phyloP scores from a whole-genome alignment of 2,888 invertebrate species.

The Drosophila koepferae region DNA sequence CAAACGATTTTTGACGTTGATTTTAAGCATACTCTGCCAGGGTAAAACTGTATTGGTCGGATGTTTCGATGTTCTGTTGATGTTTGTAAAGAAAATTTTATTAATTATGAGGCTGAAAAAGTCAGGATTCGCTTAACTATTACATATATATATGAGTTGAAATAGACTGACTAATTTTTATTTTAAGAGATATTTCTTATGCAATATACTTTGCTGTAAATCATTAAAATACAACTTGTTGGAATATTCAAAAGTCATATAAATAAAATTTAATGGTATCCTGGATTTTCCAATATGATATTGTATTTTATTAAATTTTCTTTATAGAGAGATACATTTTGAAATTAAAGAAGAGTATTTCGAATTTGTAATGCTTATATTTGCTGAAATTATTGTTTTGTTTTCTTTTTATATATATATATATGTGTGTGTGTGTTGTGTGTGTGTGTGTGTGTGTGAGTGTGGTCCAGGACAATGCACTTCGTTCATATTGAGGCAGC shows the following conservation, averaged over 20 bases:
- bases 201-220: too few species aligned
- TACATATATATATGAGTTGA: neutral
- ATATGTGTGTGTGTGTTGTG: too few species aligned
- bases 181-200: too few species aligned
- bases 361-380: neutral
- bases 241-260: too few species aligned
- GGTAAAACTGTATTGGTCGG: neutral
- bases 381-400: conserved; percentile 15
- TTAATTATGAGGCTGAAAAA: neutral
- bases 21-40: conserved; percentile 51
- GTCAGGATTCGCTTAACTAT: neutral
- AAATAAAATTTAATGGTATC: too few species aligned
- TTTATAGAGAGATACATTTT: neutral
- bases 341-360: conserved; percentile 29
- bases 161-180: too few species aligned
- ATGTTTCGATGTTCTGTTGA: neutral
- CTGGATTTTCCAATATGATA: neutral
- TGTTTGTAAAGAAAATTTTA: neutral
- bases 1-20: conserved; percentile 41
- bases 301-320: neutral
- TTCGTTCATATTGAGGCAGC: conserved; percentile 35
- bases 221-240: neutral
- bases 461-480: conserved; percentile 74
- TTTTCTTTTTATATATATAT: conserved; percentile 1
- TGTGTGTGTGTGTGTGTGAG: conserved; percentile 5